Evolutionary conservation across 2,797 vertebrate genomes (phyloP).

Genomic region (Mycteria americana): DNA sequence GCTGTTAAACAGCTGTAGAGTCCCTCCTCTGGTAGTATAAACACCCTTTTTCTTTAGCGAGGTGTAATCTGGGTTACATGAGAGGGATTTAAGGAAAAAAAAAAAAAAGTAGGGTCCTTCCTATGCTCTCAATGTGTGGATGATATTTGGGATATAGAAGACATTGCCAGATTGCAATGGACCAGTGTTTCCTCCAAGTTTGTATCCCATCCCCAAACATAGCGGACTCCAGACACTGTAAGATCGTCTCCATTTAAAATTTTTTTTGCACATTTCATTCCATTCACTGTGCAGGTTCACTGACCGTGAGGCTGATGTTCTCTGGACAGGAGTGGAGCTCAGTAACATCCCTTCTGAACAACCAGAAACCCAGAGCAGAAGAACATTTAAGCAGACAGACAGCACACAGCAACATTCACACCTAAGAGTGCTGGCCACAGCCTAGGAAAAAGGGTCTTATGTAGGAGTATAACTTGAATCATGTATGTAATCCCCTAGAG

Average conservation of each 20-base stretch:
- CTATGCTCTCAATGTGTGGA: background rate
- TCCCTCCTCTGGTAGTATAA: background rate
- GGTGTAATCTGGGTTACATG: background rate
- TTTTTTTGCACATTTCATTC: background rate
- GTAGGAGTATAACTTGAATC: background rate
- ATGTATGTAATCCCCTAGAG: background rate
- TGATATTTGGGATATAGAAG: background rate
- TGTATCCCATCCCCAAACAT: background rate
- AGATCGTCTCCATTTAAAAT: background rate
- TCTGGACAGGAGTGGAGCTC: background rate
- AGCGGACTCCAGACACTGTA: background rate
- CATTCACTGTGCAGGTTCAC: background rate
- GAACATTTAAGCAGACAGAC: background rate
- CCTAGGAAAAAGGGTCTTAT: background rate
- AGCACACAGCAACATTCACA: background rate
- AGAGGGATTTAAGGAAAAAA: background rate
- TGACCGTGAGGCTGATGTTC: fast-evolving
- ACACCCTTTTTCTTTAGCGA: background rate
- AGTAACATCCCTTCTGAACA: background rate
- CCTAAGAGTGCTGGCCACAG: background rate
- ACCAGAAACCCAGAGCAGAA: background rate
- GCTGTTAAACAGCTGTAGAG: background rate
- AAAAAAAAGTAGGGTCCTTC: background rate
- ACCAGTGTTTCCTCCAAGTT: background rate
- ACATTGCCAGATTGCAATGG: background rate